Evolutionary conservation across 1,140 invertebrate species (phyloP).

Genomic region (Ceratina calcarata): DNA sequence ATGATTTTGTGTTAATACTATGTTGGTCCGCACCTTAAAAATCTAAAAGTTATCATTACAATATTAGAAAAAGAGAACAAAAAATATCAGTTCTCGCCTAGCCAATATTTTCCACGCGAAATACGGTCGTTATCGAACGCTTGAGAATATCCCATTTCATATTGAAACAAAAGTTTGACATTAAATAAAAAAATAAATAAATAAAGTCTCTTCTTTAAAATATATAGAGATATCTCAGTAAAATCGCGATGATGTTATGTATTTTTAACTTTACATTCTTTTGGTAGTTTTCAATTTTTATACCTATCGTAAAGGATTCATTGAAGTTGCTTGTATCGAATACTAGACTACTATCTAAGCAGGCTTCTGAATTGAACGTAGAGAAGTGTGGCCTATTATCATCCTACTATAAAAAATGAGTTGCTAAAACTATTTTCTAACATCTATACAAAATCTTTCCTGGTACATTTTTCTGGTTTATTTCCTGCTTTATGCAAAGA

Average conservation of each 20-base stretch:
- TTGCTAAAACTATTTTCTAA: conserved; percentile 66
- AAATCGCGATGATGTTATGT: background rate
- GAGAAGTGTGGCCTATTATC: conserved; percentile 36
- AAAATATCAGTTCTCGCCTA: too few species aligned
- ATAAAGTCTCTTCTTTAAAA: background rate
- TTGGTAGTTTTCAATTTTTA: background rate
- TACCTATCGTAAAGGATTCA: background rate
- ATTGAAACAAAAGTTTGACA: conserved; percentile 15
- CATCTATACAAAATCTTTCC: conserved; percentile 61
- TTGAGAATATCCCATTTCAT: background rate
- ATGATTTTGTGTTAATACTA: conserved; percentile 71
- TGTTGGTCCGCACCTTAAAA: conserved; percentile 57
- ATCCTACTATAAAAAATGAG: conserved; percentile 50
- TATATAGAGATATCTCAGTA: conserved; percentile 5
- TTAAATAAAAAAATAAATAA: background rate
- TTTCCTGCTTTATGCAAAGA: conserved; percentile 57
- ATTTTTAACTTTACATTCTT: background rate
- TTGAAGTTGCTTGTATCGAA: conserved; percentile 28
- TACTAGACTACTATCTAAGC: conserved; percentile 67
- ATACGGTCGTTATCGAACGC: conserved; percentile 6
- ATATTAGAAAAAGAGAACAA: conserved; percentile 1
- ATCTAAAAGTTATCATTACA: conserved; percentile 62
- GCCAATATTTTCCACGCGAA: conserved; percentile 7
- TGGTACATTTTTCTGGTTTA: conserved; percentile 38
- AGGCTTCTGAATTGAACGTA: conserved; percentile 61